Evolutionary conservation across 2,888 invertebrate genomes (phyloP).

Genomic region (Periphyllus acericola): DNA sequence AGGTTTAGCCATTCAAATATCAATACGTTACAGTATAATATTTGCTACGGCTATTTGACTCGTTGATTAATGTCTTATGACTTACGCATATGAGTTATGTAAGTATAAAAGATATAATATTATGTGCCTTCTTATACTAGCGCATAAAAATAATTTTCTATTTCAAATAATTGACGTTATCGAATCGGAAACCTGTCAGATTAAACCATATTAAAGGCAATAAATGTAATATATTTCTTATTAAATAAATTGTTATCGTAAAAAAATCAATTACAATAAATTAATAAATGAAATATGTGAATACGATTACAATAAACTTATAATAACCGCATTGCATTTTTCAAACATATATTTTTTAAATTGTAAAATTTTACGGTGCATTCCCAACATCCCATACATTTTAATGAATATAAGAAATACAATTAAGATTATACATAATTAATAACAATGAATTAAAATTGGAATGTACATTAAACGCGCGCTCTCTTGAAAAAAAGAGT

Average conservation of each 20-base stretch:
- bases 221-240: constrained; percentile 14
- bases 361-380: neutral
- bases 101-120: neutral
- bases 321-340: neutral
- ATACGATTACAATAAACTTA: neutral
- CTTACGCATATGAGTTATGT: neutral
- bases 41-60: neutral
- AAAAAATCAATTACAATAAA: constrained; percentile 30
- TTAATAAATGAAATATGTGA: constrained; percentile 28
- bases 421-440: neutral
- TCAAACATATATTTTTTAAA: neutral
- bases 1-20: too few relatives aligned
- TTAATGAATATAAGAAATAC: neutral
- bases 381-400: neutral
- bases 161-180: constrained; percentile 32
- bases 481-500: neutral
- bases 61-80: neutral
- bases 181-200: constrained; percentile 31
- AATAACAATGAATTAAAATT: neutral
- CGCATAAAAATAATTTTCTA: constrained; percentile 8
- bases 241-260: constrained; percentile 20
- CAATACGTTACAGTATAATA: too few relatives aligned
- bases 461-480: neutral
- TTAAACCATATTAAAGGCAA: constrained; percentile 13
- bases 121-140: neutral